Evolutionary conservation across 1,140 invertebrate genomes (phyloP).

Genomic region (Euborellia annulipes): DNA sequence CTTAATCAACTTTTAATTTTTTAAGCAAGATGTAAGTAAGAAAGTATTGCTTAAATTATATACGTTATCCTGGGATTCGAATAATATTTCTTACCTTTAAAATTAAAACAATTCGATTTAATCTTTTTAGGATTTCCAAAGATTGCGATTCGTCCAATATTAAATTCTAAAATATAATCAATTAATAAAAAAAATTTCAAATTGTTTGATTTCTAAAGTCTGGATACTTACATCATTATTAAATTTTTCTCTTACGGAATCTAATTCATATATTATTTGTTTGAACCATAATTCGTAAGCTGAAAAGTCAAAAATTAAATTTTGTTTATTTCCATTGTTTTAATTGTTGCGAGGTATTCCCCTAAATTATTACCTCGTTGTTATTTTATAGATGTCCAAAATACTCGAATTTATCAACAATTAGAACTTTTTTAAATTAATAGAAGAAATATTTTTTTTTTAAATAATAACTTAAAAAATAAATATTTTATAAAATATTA

Average conservation of each 20-base stretch:
- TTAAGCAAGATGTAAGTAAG: neutral
- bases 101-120: constrained; percentile 85
- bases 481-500: constrained; percentile 3
- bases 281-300: constrained; percentile 99
- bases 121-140: constrained; percentile 78
- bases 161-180: constrained; percentile 31
- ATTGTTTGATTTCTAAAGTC: neutral
- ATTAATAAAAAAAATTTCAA: constrained; percentile 12
- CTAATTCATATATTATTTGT: constrained; percentile 94
- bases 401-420: no score
- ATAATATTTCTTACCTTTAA: constrained; percentile 59
- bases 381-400: no score
- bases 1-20: no score
- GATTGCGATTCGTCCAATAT: constrained; percentile 77
- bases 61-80: no score
- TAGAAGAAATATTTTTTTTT: no score
- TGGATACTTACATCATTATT: constrained; percentile 40
- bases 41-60: neutral
- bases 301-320: no score
- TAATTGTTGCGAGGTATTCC: no score
- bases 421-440: no score
- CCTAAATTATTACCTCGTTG: no score
- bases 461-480: constrained; percentile 7
- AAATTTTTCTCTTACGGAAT: constrained; percentile 76
- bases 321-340: no score